phyloP scores from a whole-genome alignment of 2,797 vertebrate genomes.

The Spea hammondii region DNA sequence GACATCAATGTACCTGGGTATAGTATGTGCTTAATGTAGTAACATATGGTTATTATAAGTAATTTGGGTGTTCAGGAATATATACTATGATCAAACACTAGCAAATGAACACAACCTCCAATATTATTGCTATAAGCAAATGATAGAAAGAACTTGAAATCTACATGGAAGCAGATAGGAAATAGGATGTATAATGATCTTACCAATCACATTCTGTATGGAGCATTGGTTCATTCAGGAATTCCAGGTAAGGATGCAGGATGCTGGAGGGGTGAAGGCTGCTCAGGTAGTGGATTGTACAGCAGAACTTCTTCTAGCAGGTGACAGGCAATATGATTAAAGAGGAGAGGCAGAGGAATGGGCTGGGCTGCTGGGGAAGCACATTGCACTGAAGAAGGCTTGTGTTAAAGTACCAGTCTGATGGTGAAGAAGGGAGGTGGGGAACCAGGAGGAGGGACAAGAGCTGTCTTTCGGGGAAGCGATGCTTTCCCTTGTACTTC shows the following conservation, averaged over 20 bases:
- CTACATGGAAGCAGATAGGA: slow-evolving; percentile 2
- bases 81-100: neutral
- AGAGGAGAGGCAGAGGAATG: slow-evolving; percentile 31
- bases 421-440: slow-evolving; percentile 40
- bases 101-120: slow-evolving; percentile 2
- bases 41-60: no score
- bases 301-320: slow-evolving; percentile 31
- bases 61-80: no score
- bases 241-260: slow-evolving; percentile 39
- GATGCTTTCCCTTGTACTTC: slow-evolving; percentile 34
- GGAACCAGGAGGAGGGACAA: slow-evolving; percentile 36
- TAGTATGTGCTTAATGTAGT: no score
- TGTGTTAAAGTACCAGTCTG: slow-evolving; percentile 49
- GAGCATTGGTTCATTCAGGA: slow-evolving; percentile 25
- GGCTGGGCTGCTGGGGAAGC: slow-evolving; percentile 44
- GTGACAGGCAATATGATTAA: slow-evolving; percentile 25
- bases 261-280: slow-evolving; percentile 1
- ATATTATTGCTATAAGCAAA: neutral
- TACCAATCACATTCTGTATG: slow-evolving; percentile 44
- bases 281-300: slow-evolving; percentile 1
- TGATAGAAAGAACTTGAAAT: neutral
- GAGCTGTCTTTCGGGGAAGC: slow-evolving; percentile 31
- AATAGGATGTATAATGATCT: slow-evolving; percentile 19
- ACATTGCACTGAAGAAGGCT: slow-evolving; percentile 49
- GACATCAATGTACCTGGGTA: no score